Evolutionary conservation across 1,140 invertebrate genomes (phyloP), one percentile per base, ranked within the genome.

Genomic region (Scaptomyza pallida): DNA sequence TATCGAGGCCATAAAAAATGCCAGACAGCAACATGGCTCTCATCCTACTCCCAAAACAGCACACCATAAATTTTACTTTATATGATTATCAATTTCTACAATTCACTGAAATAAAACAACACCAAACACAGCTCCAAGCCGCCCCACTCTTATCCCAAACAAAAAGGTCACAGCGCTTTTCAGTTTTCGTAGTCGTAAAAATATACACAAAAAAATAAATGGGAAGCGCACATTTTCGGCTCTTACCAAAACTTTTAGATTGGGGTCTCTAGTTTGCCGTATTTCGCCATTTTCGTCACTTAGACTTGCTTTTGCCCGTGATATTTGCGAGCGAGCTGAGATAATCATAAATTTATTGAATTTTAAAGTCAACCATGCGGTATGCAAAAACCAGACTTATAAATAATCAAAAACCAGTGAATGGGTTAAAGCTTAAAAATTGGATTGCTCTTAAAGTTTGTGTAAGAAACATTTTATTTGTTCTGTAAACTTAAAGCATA

Each of bases 341-440:
- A 88, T 78, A 82, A 88, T 86, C 82, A 89, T 88, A 86, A 78
- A 89, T 88, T 88, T 86, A 88, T 86, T 86, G 82, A 78, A 89
- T 88, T 86, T 88, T 88, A 75, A 82, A 86, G 68, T 70, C 62
- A 45, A 23, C 33, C 44, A 61, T 55, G 50, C 50, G 61, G 35
- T 75, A 59, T 67, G 74, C 56, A 50, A 73, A 50, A 73, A 62
- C 45, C 60, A 57, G 35, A 30, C 19, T 37, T 62, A 64, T 85
- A 74, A 85, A 85, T 85, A 77, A 54, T 71, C 45, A 43, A 81
- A 73, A n/a, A 45, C 1, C 8, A 41, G 35, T n/a, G 43, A 47
- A 47, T 41, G 40, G 21, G 41, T 65, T 13, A 30, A 2, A 59
- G 17, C 41, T 65, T 13, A 30, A 3, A 62, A 19, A 37, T 26